phyloP scores from a whole-genome alignment of 2,797 vertebrate species.

The Enteromius unitaeniatus region DNA sequence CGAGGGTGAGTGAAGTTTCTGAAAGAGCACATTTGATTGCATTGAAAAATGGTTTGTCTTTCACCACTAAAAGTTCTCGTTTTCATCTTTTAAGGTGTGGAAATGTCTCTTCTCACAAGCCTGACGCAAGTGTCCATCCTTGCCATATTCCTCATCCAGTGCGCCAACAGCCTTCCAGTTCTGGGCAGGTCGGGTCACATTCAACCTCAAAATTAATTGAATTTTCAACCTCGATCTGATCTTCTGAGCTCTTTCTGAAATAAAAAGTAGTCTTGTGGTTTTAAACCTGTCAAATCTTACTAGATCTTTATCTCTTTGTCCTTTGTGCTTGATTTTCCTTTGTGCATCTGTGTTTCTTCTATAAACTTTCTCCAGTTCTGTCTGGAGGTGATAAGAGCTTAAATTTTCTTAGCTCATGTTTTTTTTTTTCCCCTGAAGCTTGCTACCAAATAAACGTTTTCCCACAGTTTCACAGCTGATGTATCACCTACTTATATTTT shows the following conservation, averaged over 20 bases:
- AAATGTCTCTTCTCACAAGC: slow-evolving; percentile 67
- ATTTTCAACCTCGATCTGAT: neutral
- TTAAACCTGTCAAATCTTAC: neutral
- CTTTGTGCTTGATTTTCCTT: neutral
- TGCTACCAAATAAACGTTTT: neutral
- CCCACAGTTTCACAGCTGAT: neutral
- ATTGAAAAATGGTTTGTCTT: neutral
- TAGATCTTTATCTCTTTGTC: neutral
- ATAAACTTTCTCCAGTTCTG: neutral
- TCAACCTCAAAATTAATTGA: slow-evolving; percentile 1
- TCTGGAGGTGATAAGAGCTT: neutral
- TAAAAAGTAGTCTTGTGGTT: neutral
- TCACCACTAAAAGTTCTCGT: neutral
- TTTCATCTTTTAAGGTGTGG: slow-evolving; percentile 61
- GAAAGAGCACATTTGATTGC: neutral
- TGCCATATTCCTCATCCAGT: slow-evolving; percentile 66
- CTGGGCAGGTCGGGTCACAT: slow-evolving; percentile 63
- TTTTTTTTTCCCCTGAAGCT: neutral
- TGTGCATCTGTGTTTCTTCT: neutral
- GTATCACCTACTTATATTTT: neutral
- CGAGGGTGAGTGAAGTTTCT: slow-evolving; percentile 34
- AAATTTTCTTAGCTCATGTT: neutral
- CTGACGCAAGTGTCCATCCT: slow-evolving; percentile 69
- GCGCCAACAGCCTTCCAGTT: slow-evolving; percentile 68
- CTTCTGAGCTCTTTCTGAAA: slow-evolving; percentile 1